Percentiles rank a stretch among this genome's conserved stretches.
These are phyloP conservation scores for Masnerella sp. DNA, from an alignment of 2,888 invertebrate genomes.

Conservation along the genomic window DNA sequence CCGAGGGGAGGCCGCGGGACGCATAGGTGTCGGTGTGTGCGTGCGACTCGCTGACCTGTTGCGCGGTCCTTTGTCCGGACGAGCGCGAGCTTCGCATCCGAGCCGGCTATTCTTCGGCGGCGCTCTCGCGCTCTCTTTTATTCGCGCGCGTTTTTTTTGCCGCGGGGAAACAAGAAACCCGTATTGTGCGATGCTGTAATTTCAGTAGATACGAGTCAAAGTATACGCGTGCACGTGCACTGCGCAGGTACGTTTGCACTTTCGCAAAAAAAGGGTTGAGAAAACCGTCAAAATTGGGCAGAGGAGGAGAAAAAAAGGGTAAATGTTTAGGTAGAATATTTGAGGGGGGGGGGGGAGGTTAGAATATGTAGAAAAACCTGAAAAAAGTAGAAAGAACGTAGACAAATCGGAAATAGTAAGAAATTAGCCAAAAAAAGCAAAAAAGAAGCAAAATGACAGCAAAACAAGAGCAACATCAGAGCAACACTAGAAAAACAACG, in stretches of 20 bases:
- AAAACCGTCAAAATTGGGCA: too few relatives aligned
- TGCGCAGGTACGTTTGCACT: background rate
- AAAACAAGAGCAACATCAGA: too few relatives aligned
- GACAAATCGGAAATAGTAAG: too few relatives aligned
- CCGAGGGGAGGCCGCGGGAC: background rate
- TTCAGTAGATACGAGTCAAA: slow-evolving; percentile 65
- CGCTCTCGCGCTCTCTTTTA: slow-evolving; percentile 46
- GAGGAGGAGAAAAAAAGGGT: too few relatives aligned
- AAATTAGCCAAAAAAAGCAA: too few relatives aligned
- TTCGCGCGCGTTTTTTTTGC: slow-evolving; percentile 48
- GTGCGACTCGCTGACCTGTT: slow-evolving; percentile 57
- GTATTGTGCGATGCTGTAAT: slow-evolving; percentile 70
- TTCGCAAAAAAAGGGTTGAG: too few relatives aligned
- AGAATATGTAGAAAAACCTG: too few relatives aligned
- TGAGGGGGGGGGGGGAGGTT: too few relatives aligned
- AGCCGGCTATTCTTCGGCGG: slow-evolving; percentile 43
- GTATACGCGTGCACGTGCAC: slow-evolving; percentile 42
- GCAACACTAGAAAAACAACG: too few relatives aligned
- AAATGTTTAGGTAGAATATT: too few relatives aligned
- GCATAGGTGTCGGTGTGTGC: slow-evolving; percentile 31
- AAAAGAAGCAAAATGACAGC: too few relatives aligned
- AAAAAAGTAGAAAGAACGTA: too few relatives aligned
- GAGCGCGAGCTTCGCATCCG: slow-evolving; percentile 39
- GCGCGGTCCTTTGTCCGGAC: slow-evolving; percentile 57
- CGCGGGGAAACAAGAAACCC: slow-evolving; percentile 70